These are phyloP conservation scores for Heterocephalus glaber DNA, from an alignment of 2,113 vertebrate species.

Conservation along the genomic window DNA sequence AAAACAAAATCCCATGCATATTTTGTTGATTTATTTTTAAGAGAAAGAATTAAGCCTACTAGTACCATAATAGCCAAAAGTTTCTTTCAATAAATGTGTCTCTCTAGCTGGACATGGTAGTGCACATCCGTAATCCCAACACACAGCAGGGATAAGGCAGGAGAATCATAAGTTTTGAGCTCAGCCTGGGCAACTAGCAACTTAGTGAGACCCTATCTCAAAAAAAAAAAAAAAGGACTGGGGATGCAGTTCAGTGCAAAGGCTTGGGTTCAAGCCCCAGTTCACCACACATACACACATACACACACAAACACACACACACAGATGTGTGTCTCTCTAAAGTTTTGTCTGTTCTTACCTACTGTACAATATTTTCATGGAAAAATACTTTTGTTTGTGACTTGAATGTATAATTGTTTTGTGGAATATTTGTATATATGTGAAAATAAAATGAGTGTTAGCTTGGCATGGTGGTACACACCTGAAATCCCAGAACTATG, in stretches of 20 bases:
- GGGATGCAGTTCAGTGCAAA: neutral
- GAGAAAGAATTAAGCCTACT: neutral
- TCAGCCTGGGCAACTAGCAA: neutral
- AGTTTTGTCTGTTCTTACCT: neutral
- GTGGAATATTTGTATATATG: neutral
- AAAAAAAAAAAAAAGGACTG: neutral
- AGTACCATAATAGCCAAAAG: neutral
- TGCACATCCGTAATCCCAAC: neutral
- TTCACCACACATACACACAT: neutral
- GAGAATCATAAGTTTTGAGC: neutral
- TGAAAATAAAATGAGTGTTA: neutral
- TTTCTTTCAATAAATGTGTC: neutral
- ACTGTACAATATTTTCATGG: neutral
- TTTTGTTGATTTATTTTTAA: neutral
- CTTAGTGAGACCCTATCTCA: neutral
- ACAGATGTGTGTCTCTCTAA: neutral
- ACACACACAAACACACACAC: neutral
- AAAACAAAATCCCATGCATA: neutral
- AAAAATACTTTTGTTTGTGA: neutral
- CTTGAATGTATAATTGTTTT: conserved; percentile 12
- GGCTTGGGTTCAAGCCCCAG: neutral
- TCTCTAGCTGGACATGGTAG: neutral
- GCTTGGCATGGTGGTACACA: neutral
- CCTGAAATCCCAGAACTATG: neutral
- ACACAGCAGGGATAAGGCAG: neutral